A percentile compares a stretch with the other conserved stretches of the same genome.
Conservation (phyloP, 1,140 invertebrate genomes). For the Thalassaphorura encarpata region DNA sequence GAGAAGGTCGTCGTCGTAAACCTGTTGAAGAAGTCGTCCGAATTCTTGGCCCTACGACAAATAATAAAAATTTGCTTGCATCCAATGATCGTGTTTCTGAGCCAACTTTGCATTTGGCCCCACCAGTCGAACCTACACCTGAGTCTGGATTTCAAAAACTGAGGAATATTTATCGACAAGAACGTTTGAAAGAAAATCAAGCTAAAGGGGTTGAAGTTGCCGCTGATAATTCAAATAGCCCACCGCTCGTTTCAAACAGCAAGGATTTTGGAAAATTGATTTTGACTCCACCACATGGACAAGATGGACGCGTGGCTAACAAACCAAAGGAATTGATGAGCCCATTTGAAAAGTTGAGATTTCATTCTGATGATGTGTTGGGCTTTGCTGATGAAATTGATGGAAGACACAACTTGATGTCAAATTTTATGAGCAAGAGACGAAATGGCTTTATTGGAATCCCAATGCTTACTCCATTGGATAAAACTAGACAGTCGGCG, state of each 20-base stretch:
- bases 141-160: slow-evolving; percentile 24
- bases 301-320: slow-evolving; percentile 28
- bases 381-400: slow-evolving; percentile 1
- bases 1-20: not conserved
- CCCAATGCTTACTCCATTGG: too few species aligned
- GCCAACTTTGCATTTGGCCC: slow-evolving; percentile 15
- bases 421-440: not conserved
- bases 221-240: not conserved
- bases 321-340: slow-evolving; percentile 31
- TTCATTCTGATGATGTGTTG: slow-evolving; percentile 25
- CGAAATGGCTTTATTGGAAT: slow-evolving; percentile 7
- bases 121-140: slow-evolving; percentile 12
- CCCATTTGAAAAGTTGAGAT: slow-evolving; percentile 32
- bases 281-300: slow-evolving; percentile 23
- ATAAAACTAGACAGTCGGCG: too few species aligned
- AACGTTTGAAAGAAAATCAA: slow-evolving; percentile 9
- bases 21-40: slow-evolving; percentile 21
- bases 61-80: not conserved
- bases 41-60: not conserved
- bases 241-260: slow-evolving; percentile 11
- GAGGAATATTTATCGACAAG: slow-evolving; percentile 16
- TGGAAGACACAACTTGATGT: not conserved
- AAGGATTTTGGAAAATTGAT: slow-evolving; percentile 34
- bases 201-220: not conserved
- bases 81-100: not conserved